Base-by-base conservation (phyloP, 2,888 invertebrate species). In the Amiota minor region DNA sequence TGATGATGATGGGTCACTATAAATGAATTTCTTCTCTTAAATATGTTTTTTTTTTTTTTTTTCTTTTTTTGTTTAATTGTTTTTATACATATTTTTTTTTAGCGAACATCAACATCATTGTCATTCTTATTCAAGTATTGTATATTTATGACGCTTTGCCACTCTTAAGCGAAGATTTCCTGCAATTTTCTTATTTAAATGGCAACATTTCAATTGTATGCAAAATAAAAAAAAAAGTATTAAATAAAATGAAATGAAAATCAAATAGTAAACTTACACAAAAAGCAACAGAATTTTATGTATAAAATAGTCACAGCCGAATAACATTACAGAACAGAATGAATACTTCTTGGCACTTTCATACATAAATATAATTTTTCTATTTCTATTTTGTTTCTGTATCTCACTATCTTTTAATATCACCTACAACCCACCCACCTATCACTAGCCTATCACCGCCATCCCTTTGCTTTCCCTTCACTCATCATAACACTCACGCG, bases 151-250 rank as follows among this genome's bases (percentile, higher is more conserved):
- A 55, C 72, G 70, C 45, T 56, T 64, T 74, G 70, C 46, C 59
- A 55, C 49, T 76, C 76, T 79, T 84, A 81, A 85, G 82, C 83
- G 79, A 80, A 81, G 77, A 82, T 83, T 84, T 85, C 83, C 85
- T 85, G 84, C 80, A 85, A 86, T 86, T 86, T 85, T 82, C 79
- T 76, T 75, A 85, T 82, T 86, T 82, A 77, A 72, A 77, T 74
- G 74, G 72, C 80, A 74, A 75, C 75, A 78, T 56, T 77, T 74
- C 78, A 77, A 77, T 80, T 80, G 74, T 4, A 46, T 45, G n/a
- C 65, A 65, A 16, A 45, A n/a, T n/a, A 35, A 35, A 35, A 23
- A 23, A 35, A 35, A 35, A 35, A 35, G 2, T 35, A 35, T 35
- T 23, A 23, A 23, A 23, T 2, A 35, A 35, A 35, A 35, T 35